Base-by-base conservation (phyloP, 2,113 vertebrate species). In the Thalassoma bifasciatum region DNA sequence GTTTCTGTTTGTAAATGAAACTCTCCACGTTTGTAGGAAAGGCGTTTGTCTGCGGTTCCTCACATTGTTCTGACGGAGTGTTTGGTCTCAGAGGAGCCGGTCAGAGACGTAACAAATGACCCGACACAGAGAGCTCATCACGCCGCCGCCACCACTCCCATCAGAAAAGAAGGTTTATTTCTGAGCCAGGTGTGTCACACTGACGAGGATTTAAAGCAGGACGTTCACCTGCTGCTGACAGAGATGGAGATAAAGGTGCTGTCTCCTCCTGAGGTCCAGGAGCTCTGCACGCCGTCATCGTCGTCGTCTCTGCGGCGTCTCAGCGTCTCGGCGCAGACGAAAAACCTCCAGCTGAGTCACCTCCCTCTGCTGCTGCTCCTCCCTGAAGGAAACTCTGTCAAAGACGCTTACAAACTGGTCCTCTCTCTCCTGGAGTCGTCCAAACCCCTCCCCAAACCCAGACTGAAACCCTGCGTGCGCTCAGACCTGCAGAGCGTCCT, bases 31-130 rank as follows among this genome's bases (percentile, higher is more conserved):
- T 88, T 75, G 40, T 92, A 95, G 93, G 90, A 58, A 77, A 88
- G 88, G 67, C 66, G 54, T 65, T 65, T 76, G 23, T 83, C 86
- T 87, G 91, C 93, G 34, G 78, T 96, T 70, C 96, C 96, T 8
- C 92, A 85, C 89, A 96, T 96, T 86, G 81, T 96, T 82, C 88
- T 96, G 92, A 97, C 95, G 23, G 90, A 94, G 66, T 96, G 94
- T 60, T 81, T 79, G 59, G 80, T 86, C 1, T 86, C 89, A 22
- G 94, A 94, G 73, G 73, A 88, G 79, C 56, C 89, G 66, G 34
- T 66, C 65, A 54, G 83, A 75, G 83, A 82, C 76, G 58, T 79
- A 52, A 12, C 81, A 59, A 77, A 79, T 42, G 5, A 61, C 66
- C 34, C 54, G 10, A 17, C 26, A 9, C 47, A 54, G 61, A 74